These are phyloP conservation scores for Rostratula benghalensis DNA, from an alignment of 2,113 vertebrate genomes.

Conservation along the genomic window DNA sequence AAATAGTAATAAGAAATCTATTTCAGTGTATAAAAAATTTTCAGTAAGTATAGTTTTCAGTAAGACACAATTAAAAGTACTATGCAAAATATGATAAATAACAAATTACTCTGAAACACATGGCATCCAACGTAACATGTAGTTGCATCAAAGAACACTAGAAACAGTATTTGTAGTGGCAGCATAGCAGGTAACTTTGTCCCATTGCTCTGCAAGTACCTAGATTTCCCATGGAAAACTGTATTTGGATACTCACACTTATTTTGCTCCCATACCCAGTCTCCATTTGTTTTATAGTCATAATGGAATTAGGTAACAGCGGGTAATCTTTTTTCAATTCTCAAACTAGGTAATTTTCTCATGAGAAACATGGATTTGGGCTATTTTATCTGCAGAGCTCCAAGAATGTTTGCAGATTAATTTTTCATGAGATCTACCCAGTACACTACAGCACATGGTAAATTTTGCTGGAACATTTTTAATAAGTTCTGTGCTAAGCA, in stretches of 20 bases:
- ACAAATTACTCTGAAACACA: background rate
- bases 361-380: background rate
- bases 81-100: background rate
- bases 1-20: constrained; percentile 1
- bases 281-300: background rate
- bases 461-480: background rate
- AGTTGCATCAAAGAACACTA: background rate
- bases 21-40: background rate
- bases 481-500: background rate
- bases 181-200: background rate
- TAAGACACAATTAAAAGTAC: background rate
- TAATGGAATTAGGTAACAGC: background rate
- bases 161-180: background rate
- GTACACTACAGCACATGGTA: background rate
- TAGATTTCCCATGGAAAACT: background rate
- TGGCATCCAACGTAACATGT: background rate
- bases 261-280: background rate
- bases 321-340: background rate
- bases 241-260: background rate
- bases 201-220: background rate
- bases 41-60: background rate
- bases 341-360: background rate
- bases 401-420: background rate
- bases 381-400: constrained; percentile 4
- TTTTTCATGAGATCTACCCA: background rate